A percentile compares a stretch with the other conserved stretches of the same genome.
Conservation (phyloP, 2,888 invertebrate genomes). For the Eristalinus aeneus region DNA sequence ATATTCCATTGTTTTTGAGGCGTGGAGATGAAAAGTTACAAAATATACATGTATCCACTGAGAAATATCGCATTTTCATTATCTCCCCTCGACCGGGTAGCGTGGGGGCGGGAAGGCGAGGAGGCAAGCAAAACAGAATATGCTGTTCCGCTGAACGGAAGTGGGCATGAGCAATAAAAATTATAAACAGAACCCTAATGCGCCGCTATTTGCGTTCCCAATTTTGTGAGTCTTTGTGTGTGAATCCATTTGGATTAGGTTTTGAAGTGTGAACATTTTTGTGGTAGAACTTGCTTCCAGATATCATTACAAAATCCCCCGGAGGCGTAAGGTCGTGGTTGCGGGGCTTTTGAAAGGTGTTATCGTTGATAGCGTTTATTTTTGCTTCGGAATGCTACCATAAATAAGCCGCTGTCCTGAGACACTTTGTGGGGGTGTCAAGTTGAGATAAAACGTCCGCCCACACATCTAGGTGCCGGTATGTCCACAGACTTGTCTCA, state of each 20-base stretch:
- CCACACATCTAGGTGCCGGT: neutral
- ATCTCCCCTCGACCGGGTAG: conserved; percentile 17
- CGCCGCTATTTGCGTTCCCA: conserved; percentile 45
- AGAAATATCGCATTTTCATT: conserved; percentile 44
- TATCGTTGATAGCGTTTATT: neutral
- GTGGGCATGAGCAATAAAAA: conserved; percentile 46
- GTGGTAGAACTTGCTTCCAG: neutral
- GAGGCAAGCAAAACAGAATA: conserved; percentile 29
- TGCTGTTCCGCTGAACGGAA: conserved; percentile 22
- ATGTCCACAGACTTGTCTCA: neutral
- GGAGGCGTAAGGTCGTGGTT: neutral
- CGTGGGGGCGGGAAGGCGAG: neutral
- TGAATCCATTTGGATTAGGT: conserved; percentile 23
- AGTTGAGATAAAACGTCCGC: neutral
- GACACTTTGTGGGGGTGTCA: neutral
- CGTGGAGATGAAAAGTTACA: conserved; percentile 10
- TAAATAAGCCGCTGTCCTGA: neutral
- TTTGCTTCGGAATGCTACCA: neutral
- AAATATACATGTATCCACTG: conserved; percentile 21
- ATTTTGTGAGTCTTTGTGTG: conserved; percentile 1
- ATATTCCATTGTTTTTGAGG: conserved; percentile 1
- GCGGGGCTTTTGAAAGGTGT: neutral
- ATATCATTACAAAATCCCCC: neutral
- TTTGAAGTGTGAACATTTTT: conserved; percentile 11
- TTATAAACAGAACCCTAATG: conserved; percentile 39